Evolutionary conservation across 2,113 vertebrate species (phyloP).

Genomic region (Bos javanicus): DNA sequence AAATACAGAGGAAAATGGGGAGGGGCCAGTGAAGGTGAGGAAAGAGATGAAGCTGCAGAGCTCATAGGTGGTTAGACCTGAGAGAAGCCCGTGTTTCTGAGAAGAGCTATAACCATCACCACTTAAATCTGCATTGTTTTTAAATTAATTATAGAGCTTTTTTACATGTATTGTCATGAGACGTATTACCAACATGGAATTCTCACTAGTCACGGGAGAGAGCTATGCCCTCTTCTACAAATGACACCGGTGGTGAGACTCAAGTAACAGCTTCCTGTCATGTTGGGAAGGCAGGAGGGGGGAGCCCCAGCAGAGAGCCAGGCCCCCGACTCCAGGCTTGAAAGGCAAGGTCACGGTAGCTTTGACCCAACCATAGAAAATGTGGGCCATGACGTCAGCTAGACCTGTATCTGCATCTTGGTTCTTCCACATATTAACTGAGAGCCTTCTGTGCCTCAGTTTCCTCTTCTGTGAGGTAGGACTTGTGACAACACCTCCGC

Average conservation of each 20-base stretch:
- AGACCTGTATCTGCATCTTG: neutral
- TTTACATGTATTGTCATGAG: too few relatives aligned
- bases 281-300: neutral
- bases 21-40: neutral
- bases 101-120: neutral
- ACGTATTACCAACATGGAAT: neutral
- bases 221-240: too few relatives aligned
- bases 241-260: neutral
- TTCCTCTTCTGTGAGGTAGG: neutral
- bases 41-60: neutral
- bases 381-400: neutral
- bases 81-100: neutral
- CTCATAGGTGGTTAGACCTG: neutral
- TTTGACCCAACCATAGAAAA: neutral
- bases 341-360: neutral
- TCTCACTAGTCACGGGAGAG: neutral
- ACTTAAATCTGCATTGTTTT: neutral
- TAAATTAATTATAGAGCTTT: neutral
- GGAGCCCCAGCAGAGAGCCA: neutral
- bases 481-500: neutral
- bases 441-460: neutral
- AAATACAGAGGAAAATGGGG: too few relatives aligned
- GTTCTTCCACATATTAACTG: neutral
- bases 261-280: neutral
- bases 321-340: neutral